Conservation (phyloP, 2,113 vertebrate genomes). For the Sinocyclocheilus anshuiensis region DNA sequence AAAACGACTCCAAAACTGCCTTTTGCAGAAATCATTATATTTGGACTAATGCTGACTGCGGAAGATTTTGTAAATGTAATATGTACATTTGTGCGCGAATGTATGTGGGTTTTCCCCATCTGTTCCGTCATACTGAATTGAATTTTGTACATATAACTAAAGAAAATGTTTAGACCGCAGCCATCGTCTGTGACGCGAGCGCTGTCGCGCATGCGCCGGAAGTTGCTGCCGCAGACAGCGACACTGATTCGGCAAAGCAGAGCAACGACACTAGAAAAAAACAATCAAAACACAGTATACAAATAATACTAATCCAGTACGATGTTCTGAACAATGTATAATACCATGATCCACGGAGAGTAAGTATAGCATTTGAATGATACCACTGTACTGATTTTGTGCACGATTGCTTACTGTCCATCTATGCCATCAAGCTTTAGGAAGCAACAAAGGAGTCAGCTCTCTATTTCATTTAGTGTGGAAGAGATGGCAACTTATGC, state of each 20-base stretch:
- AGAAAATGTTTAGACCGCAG: constrained; percentile 30
- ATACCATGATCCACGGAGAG: constrained; percentile 72
- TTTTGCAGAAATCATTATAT: background rate
- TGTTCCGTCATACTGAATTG: background rate
- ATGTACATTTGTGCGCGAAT: background rate
- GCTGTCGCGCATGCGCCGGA: constrained; percentile 76
- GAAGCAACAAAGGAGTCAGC: constrained; percentile 78
- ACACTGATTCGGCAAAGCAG: constrained; percentile 81
- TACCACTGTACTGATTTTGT: constrained; percentile 42
- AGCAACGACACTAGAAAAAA: constrained; percentile 59
- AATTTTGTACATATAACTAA: background rate
- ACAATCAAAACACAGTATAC: constrained; percentile 66
- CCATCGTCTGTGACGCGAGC: constrained; percentile 44
- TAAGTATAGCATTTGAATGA: constrained; percentile 68
- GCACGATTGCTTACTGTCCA: constrained; percentile 41
- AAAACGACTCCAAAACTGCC: background rate
- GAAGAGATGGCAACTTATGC: background rate
- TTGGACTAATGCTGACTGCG: background rate
- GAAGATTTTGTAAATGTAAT: no score
- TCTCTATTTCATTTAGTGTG: constrained; percentile 22
- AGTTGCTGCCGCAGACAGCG: constrained; percentile 83
- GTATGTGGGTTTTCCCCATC: no score
- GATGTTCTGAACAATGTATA: constrained; percentile 73
- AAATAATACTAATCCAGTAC: constrained; percentile 71
- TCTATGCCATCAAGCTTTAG: constrained; percentile 54